Evolutionary conservation across 2,888 invertebrate genomes (phyloP), one percentile per base, ranked within the genome.

Genomic region (Hymenopus coronatus): DNA sequence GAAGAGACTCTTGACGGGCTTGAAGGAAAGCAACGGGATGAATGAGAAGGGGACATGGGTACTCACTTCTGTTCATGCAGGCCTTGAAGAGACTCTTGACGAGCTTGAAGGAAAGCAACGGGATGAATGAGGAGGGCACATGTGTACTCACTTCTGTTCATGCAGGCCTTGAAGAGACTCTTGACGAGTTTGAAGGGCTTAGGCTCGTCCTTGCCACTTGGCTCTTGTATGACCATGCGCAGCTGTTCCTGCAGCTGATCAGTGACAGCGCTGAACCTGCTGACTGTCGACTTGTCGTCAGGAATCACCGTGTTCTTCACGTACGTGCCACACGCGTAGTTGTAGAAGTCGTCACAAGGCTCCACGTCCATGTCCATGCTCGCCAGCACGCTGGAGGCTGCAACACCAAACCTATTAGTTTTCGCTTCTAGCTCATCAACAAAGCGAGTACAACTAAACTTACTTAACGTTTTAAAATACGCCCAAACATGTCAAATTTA

Each of bases 71-170:
- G n/a, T n/a, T n/a, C n/a, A n/a, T n/a, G n/a, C n/a, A n/a, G n/a
- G n/a, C n/a, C n/a, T n/a, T n/a, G n/a, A n/a, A n/a, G n/a, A n/a
- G n/a, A n/a, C n/a, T n/a, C n/a, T n/a, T n/a, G n/a, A n/a, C n/a
- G n/a, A n/a, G n/a, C n/a, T n/a, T 33, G 33, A 33, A 33, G 33
- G 3, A 7, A n/a, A 33, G 33, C 33, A 33, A 33, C 28, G 4
- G 14, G 54, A 12, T 12, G 27, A 12, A 88, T 28, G 84, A 20
- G 14, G 28, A 89, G n/a, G n/a, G n/a, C n/a, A n/a, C n/a, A n/a
- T n/a, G n/a, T n/a, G n/a, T n/a, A 94, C 96, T 96, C 94, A 97
- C 97, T 96, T 93, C 96, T 96, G 92, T 98, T 97, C 96, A 98
- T 97, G 93, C 98, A 98, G 88, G 98, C 96, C 92, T 95, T 95